Base-by-base conservation (phyloP, 2,113 vertebrate genomes). In the Pomatorhinus ruficollis region DNA sequence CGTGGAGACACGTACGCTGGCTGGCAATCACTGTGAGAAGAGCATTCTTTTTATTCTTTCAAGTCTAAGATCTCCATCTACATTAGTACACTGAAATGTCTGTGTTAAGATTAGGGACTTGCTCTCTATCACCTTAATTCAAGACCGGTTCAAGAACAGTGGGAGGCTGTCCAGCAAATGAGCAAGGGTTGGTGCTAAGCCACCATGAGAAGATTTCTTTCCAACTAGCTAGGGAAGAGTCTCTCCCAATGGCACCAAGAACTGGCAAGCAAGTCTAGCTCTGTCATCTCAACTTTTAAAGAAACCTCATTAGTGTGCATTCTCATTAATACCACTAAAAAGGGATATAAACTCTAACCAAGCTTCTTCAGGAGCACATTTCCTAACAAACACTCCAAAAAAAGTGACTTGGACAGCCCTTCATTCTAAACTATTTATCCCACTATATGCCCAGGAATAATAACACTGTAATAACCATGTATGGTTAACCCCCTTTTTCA, bases 1-100 rank as follows among this genome's bases (percentile, higher is more conserved):
- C 98, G 97, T 24, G 98, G 95, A 64, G 99, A 99, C 10, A 99
- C 97, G 0, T 98, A 98, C 15, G 99, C 98, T 68, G 99, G 98
- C 35, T 92, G 89, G 90, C 99, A 99, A 30, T 99, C 99, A 50
- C 99, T 99, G 98, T 15, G 95, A 97, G 35, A 82, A 24, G 13
- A 87, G 85, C 23, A 16, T 6, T 6, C 15, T 63, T 42, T 39
- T 76, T 25, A 17, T 15, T 53, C 69, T 47, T 69, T 78, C 21
- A 45, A 45, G 22, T 64, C 52, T 40, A 74, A 70, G 9, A 69
- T 52, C 27, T 90, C 65, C 20, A 28, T 35, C 25, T 82, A 13
- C 30, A 23, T 59, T 65, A 81, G 45, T 39, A 87, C 24, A 39
- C 27, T 35, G 30, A 54, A 78, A 56, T 59, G 47, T 52, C 40